These are phyloP conservation scores for Mylabris phalerata DNA, from an alignment of 1,140 invertebrate species.

Conservation along the genomic window DNA sequence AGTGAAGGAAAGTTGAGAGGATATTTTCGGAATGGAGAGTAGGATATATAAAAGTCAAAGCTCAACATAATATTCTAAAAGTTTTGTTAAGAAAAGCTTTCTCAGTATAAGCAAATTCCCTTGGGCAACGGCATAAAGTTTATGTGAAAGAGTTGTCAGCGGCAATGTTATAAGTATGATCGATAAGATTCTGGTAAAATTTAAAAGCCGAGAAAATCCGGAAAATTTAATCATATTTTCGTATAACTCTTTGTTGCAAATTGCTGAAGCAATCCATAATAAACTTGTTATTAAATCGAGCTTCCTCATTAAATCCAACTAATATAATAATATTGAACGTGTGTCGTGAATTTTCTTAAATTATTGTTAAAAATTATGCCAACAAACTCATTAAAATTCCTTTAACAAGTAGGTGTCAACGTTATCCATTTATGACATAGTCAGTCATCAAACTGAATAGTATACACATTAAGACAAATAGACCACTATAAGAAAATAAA, in stretches of 20 bases:
- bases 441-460: slow-evolving; percentile 3
- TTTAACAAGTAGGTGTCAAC: slow-evolving; percentile 13
- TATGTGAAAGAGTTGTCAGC: slow-evolving; percentile 40
- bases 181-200: slow-evolving; percentile 30
- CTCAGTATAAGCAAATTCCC: slow-evolving; percentile 33
- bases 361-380: too few species aligned
- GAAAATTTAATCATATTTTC: slow-evolving; percentile 30
- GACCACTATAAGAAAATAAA: slow-evolving; percentile 14
- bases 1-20: too few species aligned
- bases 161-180: slow-evolving; percentile 31
- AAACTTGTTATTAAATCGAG: slow-evolving; percentile 12
- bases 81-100: slow-evolving; percentile 33
- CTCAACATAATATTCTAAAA: slow-evolving; percentile 32
- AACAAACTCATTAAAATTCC: too few species aligned
- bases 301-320: slow-evolving; percentile 1
- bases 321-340: too few species aligned
- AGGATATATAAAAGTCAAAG: slow-evolving; percentile 32
- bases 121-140: slow-evolving; percentile 31
- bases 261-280: slow-evolving; percentile 22
- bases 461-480: slow-evolving; percentile 5
- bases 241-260: slow-evolving; percentile 21
- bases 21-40: slow-evolving; percentile 25
- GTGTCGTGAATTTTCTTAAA: too few species aligned
- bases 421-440: slow-evolving; percentile 6
- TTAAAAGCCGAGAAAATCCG: slow-evolving; percentile 19